Base-by-base conservation (phyloP, 2,888 invertebrate genomes). In the Pocota personata region DNA sequence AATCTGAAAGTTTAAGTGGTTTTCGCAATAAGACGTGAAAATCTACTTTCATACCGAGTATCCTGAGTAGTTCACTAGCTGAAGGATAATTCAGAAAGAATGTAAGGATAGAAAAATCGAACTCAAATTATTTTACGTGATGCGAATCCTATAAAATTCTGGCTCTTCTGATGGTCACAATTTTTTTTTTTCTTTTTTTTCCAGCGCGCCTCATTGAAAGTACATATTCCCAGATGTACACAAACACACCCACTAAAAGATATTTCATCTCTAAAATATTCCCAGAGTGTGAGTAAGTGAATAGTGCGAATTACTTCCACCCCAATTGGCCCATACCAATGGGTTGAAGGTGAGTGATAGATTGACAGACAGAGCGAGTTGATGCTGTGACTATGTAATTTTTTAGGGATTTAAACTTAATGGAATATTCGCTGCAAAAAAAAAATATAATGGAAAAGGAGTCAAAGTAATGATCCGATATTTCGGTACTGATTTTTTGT, bases 91-190 rank as follows among this genome's bases (percentile, higher is more conserved):
- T 57, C 43, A 12, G 10, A 66, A 37, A 37, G 32, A 57, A 30
- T 40, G 21, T 32, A 40, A 40, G 46, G 66, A 71, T 58, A 69
- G 58, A 43, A 82, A n/a, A 67, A 66, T 64, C 58, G 71, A 60
- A 12, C 24, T 50, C 19, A 66, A 82, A 77, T 72, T 72, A 77
- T 82, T 77, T 52, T 77, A 83, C 82, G 82, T 83, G 82, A 72
- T 72, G 32, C 10, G 60, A 77, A 72, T 78, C 43, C 60, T 14
- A 72, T 77, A 60, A 73, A 73, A 80, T 60, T 16, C 66, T 14
- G 16, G 16, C 16, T 43, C 35, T 32, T 46, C 57, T 24, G n/a
- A 57, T 62, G 30, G 46, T 30, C 62, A 64, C 76, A 21, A 48
- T 35, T 7, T 10, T 27, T 57, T 27, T 37, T 24, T 37, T 24